Conservation (phyloP, 1,140 invertebrate genomes). For the Ladona fulva region DNA sequence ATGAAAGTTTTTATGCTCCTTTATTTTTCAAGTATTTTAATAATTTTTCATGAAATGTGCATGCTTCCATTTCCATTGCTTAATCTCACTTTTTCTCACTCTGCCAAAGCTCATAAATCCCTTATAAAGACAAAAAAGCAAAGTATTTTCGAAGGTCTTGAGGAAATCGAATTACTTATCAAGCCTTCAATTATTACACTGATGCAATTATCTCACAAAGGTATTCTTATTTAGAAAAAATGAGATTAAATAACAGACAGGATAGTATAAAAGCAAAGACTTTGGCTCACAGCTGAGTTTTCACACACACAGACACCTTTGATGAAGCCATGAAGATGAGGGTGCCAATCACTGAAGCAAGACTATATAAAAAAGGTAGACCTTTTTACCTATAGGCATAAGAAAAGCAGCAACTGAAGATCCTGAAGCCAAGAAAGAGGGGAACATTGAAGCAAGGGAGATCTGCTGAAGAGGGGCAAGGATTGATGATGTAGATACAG, state of each 20-base stretch:
- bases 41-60: too few species aligned
- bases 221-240: too few species aligned
- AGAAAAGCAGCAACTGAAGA: constrained; percentile 33
- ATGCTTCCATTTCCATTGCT: too few species aligned
- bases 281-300: constrained; percentile 5
- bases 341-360: background rate
- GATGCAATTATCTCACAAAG: too few species aligned
- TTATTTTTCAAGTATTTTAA: too few species aligned
- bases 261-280: background rate
- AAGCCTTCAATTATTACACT: too few species aligned
- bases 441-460: background rate
- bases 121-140: too few species aligned
- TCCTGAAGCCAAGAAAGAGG: background rate
- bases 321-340: background rate
- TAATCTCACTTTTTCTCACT: too few species aligned
- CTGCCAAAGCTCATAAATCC: too few species aligned
- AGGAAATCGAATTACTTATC: too few species aligned
- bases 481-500: background rate
- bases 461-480: background rate
- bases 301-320: constrained; percentile 13
- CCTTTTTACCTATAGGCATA: constrained; percentile 27
- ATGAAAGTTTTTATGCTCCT: too few species aligned
- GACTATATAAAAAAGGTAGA: background rate
- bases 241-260: background rate
- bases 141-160: too few species aligned